Percentiles rank a stretch among this genome's conserved stretches.
Conservation (phyloP, 2,888 invertebrate genomes). For the Leucophenga maculata region DNA sequence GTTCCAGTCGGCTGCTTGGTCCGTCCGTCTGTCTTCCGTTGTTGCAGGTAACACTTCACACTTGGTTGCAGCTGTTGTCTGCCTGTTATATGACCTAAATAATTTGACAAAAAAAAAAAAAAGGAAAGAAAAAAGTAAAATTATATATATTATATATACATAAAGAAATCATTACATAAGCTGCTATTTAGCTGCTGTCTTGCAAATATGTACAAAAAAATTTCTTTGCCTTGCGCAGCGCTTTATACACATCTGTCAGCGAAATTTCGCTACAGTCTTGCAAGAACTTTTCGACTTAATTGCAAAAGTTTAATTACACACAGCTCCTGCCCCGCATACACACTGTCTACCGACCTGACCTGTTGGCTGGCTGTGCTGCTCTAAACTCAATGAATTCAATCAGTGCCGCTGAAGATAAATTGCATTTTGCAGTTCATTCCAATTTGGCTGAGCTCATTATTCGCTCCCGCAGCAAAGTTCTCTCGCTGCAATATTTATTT, state of each 20-base stretch:
- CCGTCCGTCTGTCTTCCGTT: neutral
- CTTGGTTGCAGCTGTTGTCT: no score
- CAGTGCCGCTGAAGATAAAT: neutral
- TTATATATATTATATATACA: neutral
- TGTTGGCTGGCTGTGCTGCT: neutral
- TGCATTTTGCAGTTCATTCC: no score
- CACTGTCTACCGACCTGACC: neutral
- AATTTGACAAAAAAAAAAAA: neutral
- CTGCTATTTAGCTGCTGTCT: neutral
- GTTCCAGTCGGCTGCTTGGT: no score
- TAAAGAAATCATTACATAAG: constrained; percentile 4
- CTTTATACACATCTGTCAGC: no score
- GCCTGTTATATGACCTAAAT: constrained; percentile 8
- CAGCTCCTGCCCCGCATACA: neutral
- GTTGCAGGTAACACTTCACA: neutral
- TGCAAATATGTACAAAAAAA: no score
- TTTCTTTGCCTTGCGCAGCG: no score
- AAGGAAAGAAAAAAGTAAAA: neutral
- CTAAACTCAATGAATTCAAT: neutral
- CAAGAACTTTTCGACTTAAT: constrained; percentile 1
- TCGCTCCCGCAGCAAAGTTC: no score
- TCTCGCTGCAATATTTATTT: no score
- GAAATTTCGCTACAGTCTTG: no score
- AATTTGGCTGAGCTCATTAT: no score
- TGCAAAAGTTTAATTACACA: constrained; percentile 13